Evolutionary conservation across 1,140 invertebrate species (phyloP).

Genomic region (Drosophila sucinea): DNA sequence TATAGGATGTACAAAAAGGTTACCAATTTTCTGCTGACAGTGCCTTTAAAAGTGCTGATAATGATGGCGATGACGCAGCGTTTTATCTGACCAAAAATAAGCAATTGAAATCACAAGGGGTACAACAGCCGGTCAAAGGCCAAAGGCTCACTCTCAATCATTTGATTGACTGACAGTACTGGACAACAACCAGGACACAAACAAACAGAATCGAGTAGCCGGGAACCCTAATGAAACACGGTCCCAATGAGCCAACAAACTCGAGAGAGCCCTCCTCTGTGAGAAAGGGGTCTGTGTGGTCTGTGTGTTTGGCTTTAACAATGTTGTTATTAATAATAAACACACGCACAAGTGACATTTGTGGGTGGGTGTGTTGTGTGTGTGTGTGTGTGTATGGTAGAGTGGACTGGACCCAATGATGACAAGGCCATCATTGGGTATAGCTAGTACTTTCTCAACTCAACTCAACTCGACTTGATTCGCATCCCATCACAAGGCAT

Average conservation of each 20-base stretch:
- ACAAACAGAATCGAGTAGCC: background rate
- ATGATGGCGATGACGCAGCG: slow-evolving; percentile 4
- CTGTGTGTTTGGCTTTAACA: slow-evolving; percentile 8
- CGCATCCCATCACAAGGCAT: slow-evolving; percentile 3
- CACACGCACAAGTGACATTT: slow-evolving; percentile 5
- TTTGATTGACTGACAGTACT: slow-evolving; percentile 11
- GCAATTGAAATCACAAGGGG: slow-evolving; percentile 8
- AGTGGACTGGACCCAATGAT: background rate
- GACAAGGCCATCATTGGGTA: slow-evolving; percentile 8
- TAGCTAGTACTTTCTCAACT: slow-evolving; percentile 8
- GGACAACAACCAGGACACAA: slow-evolving; percentile 5
- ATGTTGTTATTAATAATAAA: slow-evolving; percentile 15
- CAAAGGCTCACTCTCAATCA: slow-evolving; percentile 7
- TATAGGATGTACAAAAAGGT: slow-evolving; percentile 8
- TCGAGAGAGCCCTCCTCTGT: background rate
- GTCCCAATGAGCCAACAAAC: background rate
- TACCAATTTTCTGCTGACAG: slow-evolving; percentile 41
- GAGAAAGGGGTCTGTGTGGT: background rate
- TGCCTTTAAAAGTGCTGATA: slow-evolving; percentile 7
- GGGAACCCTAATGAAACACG: background rate
- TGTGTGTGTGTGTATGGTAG: too few species aligned
- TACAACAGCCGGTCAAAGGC: background rate
- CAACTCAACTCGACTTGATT: background rate
- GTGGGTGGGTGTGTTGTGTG: background rate
- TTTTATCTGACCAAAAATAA: slow-evolving; percentile 10